These are phyloP conservation scores for Oryzias dopingdopingensis DNA, from an alignment of 2,797 vertebrate species.

Conservation along the genomic window DNA sequence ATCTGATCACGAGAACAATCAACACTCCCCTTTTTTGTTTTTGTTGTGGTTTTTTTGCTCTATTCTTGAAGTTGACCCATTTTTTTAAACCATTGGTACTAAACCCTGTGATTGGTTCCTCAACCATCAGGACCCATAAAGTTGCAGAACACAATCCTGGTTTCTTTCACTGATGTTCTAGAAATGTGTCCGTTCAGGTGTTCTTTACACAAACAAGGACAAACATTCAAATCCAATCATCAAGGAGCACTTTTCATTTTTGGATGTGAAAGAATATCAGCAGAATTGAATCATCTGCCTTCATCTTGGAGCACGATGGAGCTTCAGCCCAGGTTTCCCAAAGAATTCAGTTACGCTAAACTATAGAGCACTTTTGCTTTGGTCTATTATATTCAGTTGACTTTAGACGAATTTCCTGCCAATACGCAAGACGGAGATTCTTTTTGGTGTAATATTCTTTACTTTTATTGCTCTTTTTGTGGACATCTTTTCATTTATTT, in stretches of 20 bases:
- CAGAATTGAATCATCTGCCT: background rate
- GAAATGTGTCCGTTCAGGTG: background rate
- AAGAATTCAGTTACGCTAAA: background rate
- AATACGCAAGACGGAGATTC: background rate
- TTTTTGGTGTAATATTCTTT: background rate
- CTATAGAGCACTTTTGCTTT: background rate
- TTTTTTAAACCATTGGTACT: constrained; percentile 7
- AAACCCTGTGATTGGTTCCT: too few relatives aligned
- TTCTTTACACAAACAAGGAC: background rate
- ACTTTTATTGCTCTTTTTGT: background rate
- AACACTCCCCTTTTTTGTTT: too few relatives aligned
- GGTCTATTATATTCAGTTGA: background rate
- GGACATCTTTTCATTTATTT: background rate
- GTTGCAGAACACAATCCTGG: background rate
- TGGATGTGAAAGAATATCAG: background rate
- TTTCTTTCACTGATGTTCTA: background rate
- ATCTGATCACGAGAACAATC: constrained; percentile 18
- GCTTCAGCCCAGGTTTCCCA: background rate
- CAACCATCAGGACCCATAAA: too few relatives aligned
- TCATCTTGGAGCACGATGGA: constrained; percentile 5
- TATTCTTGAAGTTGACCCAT: too few relatives aligned
- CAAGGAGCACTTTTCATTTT: background rate
- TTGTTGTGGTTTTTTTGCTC: too few relatives aligned
- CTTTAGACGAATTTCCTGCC: too few relatives aligned
- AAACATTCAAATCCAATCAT: background rate